phyloP scores from a whole-genome alignment of 2,113 vertebrate species.

The Etia nguti region DNA sequence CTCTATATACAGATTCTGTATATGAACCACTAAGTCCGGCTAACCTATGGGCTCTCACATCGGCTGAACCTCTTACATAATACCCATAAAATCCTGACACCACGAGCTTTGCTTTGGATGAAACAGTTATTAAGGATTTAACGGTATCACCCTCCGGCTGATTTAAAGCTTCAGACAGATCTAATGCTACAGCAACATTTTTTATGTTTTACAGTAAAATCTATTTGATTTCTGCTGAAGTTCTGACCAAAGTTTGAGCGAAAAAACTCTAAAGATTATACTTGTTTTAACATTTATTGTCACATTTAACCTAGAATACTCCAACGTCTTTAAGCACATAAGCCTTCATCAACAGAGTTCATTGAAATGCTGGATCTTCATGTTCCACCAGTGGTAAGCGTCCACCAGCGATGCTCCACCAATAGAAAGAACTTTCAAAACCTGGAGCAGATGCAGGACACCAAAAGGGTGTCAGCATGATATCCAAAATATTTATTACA shows the following conservation, averaged over 20 bases:
- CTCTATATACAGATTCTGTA: neutral
- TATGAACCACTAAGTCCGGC: neutral
- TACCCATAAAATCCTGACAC: neutral
- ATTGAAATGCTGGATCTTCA: neutral
- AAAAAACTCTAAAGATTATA: neutral
- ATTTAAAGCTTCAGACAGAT: neutral
- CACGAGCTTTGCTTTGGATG: neutral
- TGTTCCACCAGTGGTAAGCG: neutral
- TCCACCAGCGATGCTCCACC: neutral
- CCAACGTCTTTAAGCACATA: neutral
- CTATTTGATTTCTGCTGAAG: neutral
- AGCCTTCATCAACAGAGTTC: neutral
- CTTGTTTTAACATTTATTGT: neutral
- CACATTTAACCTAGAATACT: neutral
- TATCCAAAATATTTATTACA: neutral
- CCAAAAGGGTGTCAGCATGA: neutral
- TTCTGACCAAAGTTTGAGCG: neutral
- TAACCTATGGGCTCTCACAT: neutral
- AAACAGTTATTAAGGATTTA: constrained; percentile 19
- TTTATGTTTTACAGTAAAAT: neutral
- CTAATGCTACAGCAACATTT: neutral
- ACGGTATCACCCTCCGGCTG: neutral
- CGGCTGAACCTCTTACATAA: constrained; percentile 12
- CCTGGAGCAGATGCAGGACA: neutral
- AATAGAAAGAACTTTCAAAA: neutral